A percentile compares a stretch with the other conserved stretches of the same genome.
Conservation (phyloP, 2,113 vertebrate genomes). For the Paraplagusia blochii region DNA sequence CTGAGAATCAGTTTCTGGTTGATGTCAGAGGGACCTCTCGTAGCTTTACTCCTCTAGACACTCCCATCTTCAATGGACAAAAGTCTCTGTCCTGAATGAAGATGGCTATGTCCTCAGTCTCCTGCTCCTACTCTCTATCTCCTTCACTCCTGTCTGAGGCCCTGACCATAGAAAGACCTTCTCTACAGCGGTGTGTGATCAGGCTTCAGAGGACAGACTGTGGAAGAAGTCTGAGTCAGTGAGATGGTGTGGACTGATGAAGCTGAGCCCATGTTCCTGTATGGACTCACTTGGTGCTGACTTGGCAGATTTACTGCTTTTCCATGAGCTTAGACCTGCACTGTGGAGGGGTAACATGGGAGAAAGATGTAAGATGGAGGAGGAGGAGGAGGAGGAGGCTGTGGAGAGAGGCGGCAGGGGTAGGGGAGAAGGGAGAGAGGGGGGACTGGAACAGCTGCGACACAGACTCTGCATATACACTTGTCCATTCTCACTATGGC, state of each 20-base stretch:
- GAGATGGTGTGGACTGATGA: conserved; percentile 31
- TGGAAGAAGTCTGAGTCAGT: conserved; percentile 4
- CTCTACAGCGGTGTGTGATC: conserved; percentile 33
- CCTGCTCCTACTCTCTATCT: neutral
- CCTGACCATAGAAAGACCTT: conserved; percentile 43
- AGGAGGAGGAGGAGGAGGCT: conserved; percentile 2
- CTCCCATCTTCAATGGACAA: too few relatives aligned
- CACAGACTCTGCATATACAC: conserved; percentile 11
- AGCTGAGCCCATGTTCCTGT: conserved; percentile 44
- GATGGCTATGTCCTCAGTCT: too few relatives aligned
- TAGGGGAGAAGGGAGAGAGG: too few relatives aligned
- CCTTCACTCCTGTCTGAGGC: conserved; percentile 13
- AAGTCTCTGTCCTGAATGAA: too few relatives aligned
- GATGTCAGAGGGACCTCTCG: too few relatives aligned
- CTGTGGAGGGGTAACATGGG: conserved; percentile 42
- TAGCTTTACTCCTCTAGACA: too few relatives aligned
- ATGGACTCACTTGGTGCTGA: conserved; percentile 43
- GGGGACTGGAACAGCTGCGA: conserved; percentile 32
- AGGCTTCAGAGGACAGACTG: conserved; percentile 12
- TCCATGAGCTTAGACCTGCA: conserved; percentile 46
- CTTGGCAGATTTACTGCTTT: conserved; percentile 31
- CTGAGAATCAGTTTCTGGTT: too few relatives aligned
- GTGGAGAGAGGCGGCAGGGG: too few relatives aligned
- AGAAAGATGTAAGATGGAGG: conserved; percentile 6
- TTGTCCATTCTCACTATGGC: neutral